Conservation (phyloP, 2,797 vertebrate genomes). For the Macropodus opercularis region DNA sequence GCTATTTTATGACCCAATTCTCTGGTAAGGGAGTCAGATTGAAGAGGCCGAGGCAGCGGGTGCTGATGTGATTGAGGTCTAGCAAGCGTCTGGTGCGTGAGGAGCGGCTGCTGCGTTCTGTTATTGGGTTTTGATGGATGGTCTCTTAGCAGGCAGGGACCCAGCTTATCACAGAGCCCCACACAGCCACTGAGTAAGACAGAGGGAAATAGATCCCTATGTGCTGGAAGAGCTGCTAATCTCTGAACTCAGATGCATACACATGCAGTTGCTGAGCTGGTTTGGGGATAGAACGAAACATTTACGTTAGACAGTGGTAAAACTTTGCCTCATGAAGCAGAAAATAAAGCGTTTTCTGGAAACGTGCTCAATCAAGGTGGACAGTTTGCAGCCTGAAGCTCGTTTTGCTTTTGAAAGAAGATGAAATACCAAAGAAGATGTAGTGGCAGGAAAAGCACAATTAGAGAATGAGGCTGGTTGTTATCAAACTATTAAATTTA, state of each 20-base stretch:
- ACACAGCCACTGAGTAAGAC: neutral
- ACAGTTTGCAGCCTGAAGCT: no score
- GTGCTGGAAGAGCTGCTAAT: slow-evolving; percentile 13
- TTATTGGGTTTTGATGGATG: slow-evolving; percentile 31
- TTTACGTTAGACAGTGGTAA: neutral
- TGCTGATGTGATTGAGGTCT: slow-evolving; percentile 14
- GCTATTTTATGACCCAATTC: neutral
- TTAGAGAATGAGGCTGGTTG: neutral
- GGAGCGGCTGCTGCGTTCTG: slow-evolving; percentile 13
- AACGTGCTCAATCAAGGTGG: no score
- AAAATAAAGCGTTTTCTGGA: no score
- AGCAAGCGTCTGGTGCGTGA: neutral
- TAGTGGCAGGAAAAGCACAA: neutral
- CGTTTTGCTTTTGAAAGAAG: no score
- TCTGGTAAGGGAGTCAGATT: neutral
- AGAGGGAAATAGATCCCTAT: neutral
- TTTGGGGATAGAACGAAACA: neutral
- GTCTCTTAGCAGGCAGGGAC: slow-evolving; percentile 13
- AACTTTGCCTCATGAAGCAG: neutral
- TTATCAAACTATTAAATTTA: neutral
- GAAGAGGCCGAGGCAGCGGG: neutral
- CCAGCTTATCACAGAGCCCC: neutral
- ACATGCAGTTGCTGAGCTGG: neutral
- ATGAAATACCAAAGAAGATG: neutral
- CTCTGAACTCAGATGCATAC: neutral